Evolutionary conservation across 2,797 vertebrate genomes (phyloP).

Genomic region (Notolabrus celidotus): DNA sequence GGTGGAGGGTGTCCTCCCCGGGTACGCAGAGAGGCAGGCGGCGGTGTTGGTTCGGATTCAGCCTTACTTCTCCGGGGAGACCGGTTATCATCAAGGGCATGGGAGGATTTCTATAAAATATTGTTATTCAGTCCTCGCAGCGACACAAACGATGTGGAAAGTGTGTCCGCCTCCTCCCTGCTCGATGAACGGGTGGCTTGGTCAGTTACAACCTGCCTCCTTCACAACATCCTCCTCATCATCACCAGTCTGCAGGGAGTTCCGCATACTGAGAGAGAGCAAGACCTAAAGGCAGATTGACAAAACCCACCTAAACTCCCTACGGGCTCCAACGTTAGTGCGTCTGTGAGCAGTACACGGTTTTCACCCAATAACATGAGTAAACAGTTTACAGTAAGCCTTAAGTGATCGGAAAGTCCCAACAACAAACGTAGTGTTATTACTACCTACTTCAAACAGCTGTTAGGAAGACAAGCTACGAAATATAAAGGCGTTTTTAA

Average conservation of each 20-base stretch:
- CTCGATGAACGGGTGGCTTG: slow-evolving; percentile 37
- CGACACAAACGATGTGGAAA: slow-evolving; percentile 21
- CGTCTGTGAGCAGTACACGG: background rate
- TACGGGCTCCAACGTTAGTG: no score
- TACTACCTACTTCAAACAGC: no score
- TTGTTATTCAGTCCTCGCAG: slow-evolving; percentile 2
- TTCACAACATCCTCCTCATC: slow-evolving; percentile 70
- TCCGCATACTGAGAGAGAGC: slow-evolving; percentile 67
- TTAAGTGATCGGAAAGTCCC: no score
- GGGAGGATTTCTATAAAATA: background rate
- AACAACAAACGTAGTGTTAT: no score
- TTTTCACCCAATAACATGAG: background rate
- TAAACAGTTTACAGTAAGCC: no score
- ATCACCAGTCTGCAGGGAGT: slow-evolving; percentile 67
- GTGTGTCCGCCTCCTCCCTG: slow-evolving; percentile 41
- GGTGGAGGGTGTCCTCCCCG: slow-evolving; percentile 43
- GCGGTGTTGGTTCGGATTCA: slow-evolving; percentile 21
- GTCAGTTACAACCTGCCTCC: slow-evolving; percentile 69
- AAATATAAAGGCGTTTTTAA: no score
- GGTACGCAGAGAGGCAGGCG: slow-evolving; percentile 36
- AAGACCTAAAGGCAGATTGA: slow-evolving; percentile 37
- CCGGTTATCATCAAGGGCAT: slow-evolving; percentile 1
- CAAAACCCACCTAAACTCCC: slow-evolving; percentile 6
- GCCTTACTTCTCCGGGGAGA: background rate
- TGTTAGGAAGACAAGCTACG: no score